phyloP scores from a whole-genome alignment of 2,113 vertebrate genomes.

The Sula dactylatra region DNA sequence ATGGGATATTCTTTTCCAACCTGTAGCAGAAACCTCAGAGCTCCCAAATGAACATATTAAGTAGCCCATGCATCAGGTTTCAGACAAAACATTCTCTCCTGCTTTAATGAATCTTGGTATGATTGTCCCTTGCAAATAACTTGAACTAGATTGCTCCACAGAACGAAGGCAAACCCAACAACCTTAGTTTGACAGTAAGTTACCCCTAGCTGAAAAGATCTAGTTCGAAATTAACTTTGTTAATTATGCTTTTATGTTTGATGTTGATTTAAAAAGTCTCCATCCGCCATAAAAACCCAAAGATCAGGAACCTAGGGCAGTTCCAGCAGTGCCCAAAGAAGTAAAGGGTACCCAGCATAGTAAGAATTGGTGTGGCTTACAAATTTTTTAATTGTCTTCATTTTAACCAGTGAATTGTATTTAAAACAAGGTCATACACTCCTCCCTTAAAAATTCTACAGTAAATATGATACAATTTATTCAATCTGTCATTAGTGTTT shows the following conservation, averaged over 20 bases:
- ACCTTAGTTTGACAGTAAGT: not conserved
- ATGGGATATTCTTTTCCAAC: conserved; percentile 1
- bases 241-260: not conserved
- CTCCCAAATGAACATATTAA: not conserved
- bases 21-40: not conserved
- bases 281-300: not conserved
- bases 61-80: not conserved
- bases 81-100: not conserved
- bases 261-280: not conserved
- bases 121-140: not conserved
- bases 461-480: not conserved
- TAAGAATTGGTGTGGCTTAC: not conserved
- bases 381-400: not conserved
- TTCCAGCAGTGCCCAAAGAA: not conserved
- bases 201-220: not conserved
- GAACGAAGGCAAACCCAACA: not conserved
- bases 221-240: not conserved
- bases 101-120: not conserved
- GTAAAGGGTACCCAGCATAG: not conserved
- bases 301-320: not conserved
- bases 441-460: not conserved
- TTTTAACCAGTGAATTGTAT: not conserved
- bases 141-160: not conserved
- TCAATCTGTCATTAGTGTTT: not conserved
- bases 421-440: not conserved